Percentiles rank a stretch among this genome's conserved stretches.
Evolutionary conservation across 2,113 vertebrate species (phyloP).

Genomic region (Rallus limicola): DNA sequence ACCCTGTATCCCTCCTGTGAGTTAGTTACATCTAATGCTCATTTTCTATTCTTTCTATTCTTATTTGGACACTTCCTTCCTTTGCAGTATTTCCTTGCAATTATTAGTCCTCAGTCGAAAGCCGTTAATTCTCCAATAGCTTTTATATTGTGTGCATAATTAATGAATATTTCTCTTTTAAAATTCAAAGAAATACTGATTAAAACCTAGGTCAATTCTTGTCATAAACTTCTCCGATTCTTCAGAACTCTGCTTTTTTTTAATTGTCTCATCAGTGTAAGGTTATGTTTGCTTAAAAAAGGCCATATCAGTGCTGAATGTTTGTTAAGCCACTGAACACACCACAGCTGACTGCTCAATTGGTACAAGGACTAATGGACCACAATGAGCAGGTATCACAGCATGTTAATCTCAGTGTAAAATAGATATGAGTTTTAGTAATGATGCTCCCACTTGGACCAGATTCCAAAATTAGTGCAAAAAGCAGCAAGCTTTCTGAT

Average conservation of each 20-base stretch:
- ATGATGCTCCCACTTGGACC: slow-evolving; percentile 31
- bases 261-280: neutral
- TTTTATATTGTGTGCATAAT: neutral
- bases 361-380: neutral
- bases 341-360: slow-evolving; percentile 13
- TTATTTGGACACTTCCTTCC: neutral
- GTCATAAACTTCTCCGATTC: neutral
- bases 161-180: neutral
- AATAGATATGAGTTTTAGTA: slow-evolving; percentile 55
- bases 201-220: neutral
- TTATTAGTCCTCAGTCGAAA: neutral
- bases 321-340: neutral
- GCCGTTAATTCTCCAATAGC: neutral
- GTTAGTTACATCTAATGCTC: neutral
- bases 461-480: slow-evolving; percentile 49
- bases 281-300: neutral
- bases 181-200: neutral
- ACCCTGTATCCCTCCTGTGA: neutral
- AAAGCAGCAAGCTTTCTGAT: slow-evolving; percentile 45
- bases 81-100: neutral
- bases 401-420: slow-evolving; percentile 34
- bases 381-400: slow-evolving; percentile 40
- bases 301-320: neutral
- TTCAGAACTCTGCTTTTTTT: neutral
- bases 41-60: neutral